Conservation (phyloP, 2,888 invertebrate genomes). For the Orthosia gothica region DNA sequence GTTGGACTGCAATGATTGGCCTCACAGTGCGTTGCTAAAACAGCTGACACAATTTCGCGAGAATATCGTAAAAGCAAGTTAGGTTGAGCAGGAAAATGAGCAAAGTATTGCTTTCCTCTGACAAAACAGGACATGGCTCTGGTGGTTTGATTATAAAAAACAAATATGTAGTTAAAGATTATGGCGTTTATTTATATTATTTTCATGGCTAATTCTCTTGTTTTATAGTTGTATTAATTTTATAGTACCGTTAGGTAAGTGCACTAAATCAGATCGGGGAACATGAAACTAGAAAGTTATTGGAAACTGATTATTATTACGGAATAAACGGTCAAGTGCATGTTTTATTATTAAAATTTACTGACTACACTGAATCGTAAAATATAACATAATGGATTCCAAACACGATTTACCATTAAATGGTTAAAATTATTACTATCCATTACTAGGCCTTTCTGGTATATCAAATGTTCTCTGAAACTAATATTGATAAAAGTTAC, state of each 20-base stretch:
- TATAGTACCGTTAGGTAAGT: not conserved
- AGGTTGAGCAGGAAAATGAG: no score
- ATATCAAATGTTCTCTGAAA: not conserved
- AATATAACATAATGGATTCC: conserved; percentile 19
- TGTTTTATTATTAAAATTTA: conserved; percentile 36
- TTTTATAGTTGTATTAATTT: not conserved
- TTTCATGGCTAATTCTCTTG: not conserved
- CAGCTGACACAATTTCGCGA: no score
- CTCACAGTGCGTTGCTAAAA: no score
- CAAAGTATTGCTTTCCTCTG: no score
- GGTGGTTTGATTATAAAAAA: no score
- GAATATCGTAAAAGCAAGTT: no score
- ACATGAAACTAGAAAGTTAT: conserved; percentile 55
- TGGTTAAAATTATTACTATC: not conserved
- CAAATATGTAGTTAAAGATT: no score
- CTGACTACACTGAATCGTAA: conserved; percentile 19
- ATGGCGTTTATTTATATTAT: no score
- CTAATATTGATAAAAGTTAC: not conserved
- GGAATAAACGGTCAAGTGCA: conserved; percentile 43
- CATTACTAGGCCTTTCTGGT: conserved; percentile 2
- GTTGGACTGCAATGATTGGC: no score
- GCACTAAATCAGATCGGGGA: conserved; percentile 41
- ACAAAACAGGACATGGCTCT: no score
- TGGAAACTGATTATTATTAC: conserved; percentile 39
- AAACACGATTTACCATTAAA: conserved; percentile 26